Base-by-base conservation (phyloP, 1,140 invertebrate species). In the Drosophila micromelanica region DNA sequence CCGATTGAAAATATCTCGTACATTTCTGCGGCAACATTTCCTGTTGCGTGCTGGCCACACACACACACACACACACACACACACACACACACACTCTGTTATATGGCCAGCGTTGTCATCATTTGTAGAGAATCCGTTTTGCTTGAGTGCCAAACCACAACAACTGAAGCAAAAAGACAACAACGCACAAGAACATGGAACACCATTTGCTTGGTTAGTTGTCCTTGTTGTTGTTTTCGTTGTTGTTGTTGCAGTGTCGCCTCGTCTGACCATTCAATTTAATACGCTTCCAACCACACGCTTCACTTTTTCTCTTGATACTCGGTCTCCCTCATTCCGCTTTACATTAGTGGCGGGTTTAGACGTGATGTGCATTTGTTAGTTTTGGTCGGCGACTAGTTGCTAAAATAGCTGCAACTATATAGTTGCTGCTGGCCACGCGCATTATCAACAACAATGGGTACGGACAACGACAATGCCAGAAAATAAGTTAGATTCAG, bases 1-100 rank as follows among this genome's bases (percentile, higher is more conserved):
- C 45, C 45, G 32, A 78, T 51, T 76, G 71, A 61, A 82, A 67
- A 65, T 59, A 65, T 71, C 65, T 57, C 45, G 62, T 78, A 72
- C 49, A 69, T 57, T 71, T 49, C 42, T 43, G 42, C 30, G 61
- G 37, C 52, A 48, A 71, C 60, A 56, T 60, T 54, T 78, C 70
- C 79, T 67, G 71, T 75, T 74, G 70, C 27, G 45, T 27, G 27
- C 23, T 27, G 2, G 23, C 23, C 27, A 60, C 48, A 35, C 20
- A 49, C 49, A 64, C 49, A 64, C 30, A 54, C n/a, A 32, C 35
- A 64, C 20, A 51, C 56, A 46, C 15, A 62, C 37, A 52, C 9
- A 40, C 12, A 61, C 20, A 57, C 13, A 52, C 1, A 32, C 30
- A 32, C 5, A 32, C 30, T 32, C 32, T 9, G 9, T 35, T 7